phyloP scores from a whole-genome alignment of 1,140 invertebrate species.

The Batillaria attramentaria region DNA sequence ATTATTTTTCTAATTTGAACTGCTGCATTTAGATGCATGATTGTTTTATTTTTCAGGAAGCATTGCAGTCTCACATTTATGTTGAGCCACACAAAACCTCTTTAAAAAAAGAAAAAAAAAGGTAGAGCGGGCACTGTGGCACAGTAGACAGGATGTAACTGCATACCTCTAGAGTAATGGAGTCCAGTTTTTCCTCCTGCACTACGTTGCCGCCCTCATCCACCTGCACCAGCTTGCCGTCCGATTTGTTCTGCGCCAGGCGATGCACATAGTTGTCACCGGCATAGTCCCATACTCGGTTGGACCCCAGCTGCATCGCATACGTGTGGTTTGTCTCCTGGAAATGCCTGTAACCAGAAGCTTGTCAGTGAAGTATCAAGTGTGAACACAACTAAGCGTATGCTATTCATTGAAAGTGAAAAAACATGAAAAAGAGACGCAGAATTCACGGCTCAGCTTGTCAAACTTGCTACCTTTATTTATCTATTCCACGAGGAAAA shows the following conservation, averaged over 20 bases:
- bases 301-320: conserved; percentile 93
- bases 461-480: too few relatives aligned
- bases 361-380: too few relatives aligned
- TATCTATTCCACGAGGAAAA: too few relatives aligned
- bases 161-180: conserved; percentile 84
- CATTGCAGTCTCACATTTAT: too few relatives aligned
- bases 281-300: conserved; percentile 98
- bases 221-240: conserved; percentile 94
- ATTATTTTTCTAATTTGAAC: too few relatives aligned
- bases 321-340: conserved; percentile 96
- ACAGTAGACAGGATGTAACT: background rate
- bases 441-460: too few relatives aligned
- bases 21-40: background rate
- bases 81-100: too few relatives aligned
- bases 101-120: background rate
- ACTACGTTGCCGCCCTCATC: conserved; percentile 66
- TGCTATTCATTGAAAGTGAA: too few relatives aligned
- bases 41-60: background rate
- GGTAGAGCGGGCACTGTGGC: background rate
- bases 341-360: conserved; percentile 83
- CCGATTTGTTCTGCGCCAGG: conserved; percentile 94
- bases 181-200: conserved; percentile 90
- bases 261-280: conserved; percentile 98
- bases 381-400: too few relatives aligned
- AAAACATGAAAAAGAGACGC: too few relatives aligned